Evolutionary conservation across 2,113 vertebrate species (phyloP), one percentile per base, ranked within the genome.

Genomic region (Nothoprocta perdicaria): DNA sequence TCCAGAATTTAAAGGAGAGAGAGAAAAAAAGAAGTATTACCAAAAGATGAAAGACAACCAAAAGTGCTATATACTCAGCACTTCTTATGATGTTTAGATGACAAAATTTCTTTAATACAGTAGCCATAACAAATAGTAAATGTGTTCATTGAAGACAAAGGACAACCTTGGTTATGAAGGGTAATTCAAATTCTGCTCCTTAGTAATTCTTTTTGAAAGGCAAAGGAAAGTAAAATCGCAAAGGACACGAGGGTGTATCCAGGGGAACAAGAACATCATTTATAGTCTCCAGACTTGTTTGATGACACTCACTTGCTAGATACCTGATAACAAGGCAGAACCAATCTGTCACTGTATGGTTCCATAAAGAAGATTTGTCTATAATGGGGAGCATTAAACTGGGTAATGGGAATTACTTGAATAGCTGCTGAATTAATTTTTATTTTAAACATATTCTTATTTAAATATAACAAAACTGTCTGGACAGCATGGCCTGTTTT

Each of bases 361-460:
- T 90, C 83, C 86, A 66, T 94, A 92, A 92, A 90, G 80, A 95
- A 95, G 91, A 93, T 95, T 94, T 96, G 82, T 88, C 91, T 94
- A 12, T 89, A 90, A 84, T 7, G 80, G 88, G 60, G 65, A 84
- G 80, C 74, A 90, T 92, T 95, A 90, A 94, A 74, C 53, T 88
- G 71, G 55, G 74, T 80, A 94, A 94, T 88, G 75, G 93, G 94
- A 93, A 94, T 93, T 62, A 84, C 83, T 69, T 82, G 72, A 84
- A 48, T 69, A 83, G 91, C 87, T 93, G 80, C 89, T 94, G 91
- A 96, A 95, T 95, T 95, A 83, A 92, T 94, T 94, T 96, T 96
- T 61, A 89, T 91, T 94, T 91, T 86, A 95, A 95, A 69, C 80
- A 29, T 79, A 74, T 21, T 78, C n/a, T 79, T 75, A 45, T 79